Conservation (phyloP, 2,113 vertebrate genomes). For the Mormyrus iriodes region DNA sequence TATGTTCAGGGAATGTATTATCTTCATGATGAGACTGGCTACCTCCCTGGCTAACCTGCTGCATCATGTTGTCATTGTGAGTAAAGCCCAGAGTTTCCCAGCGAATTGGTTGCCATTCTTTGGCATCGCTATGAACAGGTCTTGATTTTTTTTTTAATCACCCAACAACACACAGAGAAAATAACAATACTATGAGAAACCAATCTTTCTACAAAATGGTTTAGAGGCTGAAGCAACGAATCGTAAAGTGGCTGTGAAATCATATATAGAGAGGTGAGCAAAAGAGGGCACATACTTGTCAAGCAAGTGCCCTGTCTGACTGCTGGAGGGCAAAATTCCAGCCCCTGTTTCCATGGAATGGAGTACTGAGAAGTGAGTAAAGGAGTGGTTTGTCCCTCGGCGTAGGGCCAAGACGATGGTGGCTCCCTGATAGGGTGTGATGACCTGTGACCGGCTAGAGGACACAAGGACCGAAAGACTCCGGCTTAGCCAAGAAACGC, state of each 20-base stretch:
- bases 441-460: background rate
- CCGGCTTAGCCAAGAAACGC: background rate
- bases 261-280: background rate
- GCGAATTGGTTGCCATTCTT: background rate
- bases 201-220: background rate
- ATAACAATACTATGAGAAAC: background rate
- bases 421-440: background rate
- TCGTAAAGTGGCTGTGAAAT: background rate
- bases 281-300: background rate
- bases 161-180: background rate
- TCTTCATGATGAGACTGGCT: background rate
- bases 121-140: background rate
- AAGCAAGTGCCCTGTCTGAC: background rate
- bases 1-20: background rate
- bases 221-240: background rate
- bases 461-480: background rate
- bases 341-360: background rate
- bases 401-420: background rate
- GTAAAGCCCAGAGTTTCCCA: background rate
- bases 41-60: background rate
- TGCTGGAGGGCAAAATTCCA: background rate
- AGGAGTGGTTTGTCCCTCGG: background rate
- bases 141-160: background rate
- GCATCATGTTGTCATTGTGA: background rate
- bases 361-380: background rate